Percentiles rank a stretch among this genome's conserved stretches.
phyloP scores from a whole-genome alignment of 1,140 invertebrate species.

The Bombus sibiricus region DNA sequence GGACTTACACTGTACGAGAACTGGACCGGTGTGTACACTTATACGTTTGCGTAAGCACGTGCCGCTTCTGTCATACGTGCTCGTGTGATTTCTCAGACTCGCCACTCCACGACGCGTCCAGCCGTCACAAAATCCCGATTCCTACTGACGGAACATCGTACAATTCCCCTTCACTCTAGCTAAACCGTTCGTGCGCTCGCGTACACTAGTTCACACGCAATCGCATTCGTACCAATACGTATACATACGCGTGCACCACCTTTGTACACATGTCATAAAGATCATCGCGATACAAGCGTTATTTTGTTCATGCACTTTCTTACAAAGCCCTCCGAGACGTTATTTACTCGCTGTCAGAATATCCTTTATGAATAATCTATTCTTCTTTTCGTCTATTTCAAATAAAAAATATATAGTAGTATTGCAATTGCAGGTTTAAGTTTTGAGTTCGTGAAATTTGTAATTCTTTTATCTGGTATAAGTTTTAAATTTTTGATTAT shows the following conservation, averaged over 20 bases:
- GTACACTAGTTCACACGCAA: not conserved
- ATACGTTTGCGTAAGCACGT: slow-evolving; percentile 48
- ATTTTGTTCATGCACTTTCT: slow-evolving; percentile 12
- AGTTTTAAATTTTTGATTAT: not conserved
- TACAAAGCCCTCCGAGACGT: not conserved
- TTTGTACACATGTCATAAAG: not conserved
- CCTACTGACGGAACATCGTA: slow-evolving; percentile 65
- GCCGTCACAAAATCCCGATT: slow-evolving; percentile 62
- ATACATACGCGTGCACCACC: not conserved
- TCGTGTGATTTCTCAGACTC: slow-evolving; percentile 24
- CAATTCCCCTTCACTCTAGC: slow-evolving; percentile 43
- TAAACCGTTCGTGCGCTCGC: not conserved
- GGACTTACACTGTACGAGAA: not conserved
- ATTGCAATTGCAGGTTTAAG: not conserved
- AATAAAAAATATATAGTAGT: not conserved
- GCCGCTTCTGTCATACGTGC: slow-evolving; percentile 45
- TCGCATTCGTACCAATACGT: not conserved
- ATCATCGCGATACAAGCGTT: not conserved
- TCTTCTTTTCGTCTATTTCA: not conserved
- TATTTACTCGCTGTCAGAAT: not conserved
- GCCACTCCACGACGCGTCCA: slow-evolving; percentile 37
- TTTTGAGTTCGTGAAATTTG: not conserved
- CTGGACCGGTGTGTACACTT: not conserved
- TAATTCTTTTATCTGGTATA: not conserved
- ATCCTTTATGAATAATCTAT: not conserved